Evolutionary conservation across 2,888 invertebrate genomes (phyloP).

Genomic region (Drosophila peninsularis): DNA sequence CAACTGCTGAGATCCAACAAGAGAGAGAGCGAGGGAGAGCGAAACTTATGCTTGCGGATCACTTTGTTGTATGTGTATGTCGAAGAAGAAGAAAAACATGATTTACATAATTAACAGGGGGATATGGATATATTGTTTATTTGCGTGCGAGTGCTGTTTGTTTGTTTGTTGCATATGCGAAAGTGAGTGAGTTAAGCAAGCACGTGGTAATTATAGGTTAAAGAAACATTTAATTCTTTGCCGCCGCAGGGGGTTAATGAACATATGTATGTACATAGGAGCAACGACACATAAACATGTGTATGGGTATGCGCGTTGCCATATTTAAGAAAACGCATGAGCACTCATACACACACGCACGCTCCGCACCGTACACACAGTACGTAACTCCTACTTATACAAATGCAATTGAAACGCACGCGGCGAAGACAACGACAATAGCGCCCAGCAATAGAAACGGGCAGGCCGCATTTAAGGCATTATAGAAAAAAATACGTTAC

Average conservation of each 20-base stretch:
- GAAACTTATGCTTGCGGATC: conserved; percentile 11
- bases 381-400: conserved; percentile 53
- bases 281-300: conserved; percentile 46
- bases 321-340: conserved; percentile 48
- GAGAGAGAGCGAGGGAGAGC: conserved; percentile 11
- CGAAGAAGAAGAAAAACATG: conserved; percentile 57
- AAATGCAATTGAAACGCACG: conserved; percentile 60
- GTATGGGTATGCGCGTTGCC: conserved; percentile 37
- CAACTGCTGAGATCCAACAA: not conserved
- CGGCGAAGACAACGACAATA: conserved; percentile 46
- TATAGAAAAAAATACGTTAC: conserved; percentile 77
- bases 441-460: conserved; percentile 59
- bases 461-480: conserved; percentile 64
- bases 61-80: conserved; percentile 6
- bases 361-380: conserved; percentile 6
- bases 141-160: conserved; percentile 17
- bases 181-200: conserved; percentile 41
- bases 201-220: conserved; percentile 83
- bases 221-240: conserved; percentile 52
- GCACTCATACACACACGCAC: conserved; percentile 23
- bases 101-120: conserved; percentile 71
- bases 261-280: conserved; percentile 73
- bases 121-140: conserved; percentile 3
- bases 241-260: conserved; percentile 71
- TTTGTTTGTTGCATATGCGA: conserved; percentile 58